A percentile compares a stretch with the other conserved stretches of the same genome.
These are phyloP conservation scores for Caenorhabditis sinica DNA, from an alignment of 2,888 invertebrate genomes.

Conservation along the genomic window DNA sequence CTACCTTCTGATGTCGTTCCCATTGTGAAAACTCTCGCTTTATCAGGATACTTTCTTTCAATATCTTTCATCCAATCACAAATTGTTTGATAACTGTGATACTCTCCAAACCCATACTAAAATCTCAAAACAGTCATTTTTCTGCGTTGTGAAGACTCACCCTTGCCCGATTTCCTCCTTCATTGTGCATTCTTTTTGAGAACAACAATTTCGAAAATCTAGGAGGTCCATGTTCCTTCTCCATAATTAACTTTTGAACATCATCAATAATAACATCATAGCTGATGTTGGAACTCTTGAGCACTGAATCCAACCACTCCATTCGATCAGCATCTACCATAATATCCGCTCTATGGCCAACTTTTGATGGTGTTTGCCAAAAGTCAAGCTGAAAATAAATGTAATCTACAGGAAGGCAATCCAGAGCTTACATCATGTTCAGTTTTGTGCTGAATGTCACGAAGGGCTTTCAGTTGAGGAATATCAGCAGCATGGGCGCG, in stretches of 20 bases:
- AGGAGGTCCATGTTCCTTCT: slow-evolving; percentile 74
- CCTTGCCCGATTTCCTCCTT: slow-evolving; percentile 71
- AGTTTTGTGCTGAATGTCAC: slow-evolving; percentile 73
- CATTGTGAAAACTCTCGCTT: slow-evolving; percentile 78
- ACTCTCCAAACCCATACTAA: slow-evolving; percentile 79
- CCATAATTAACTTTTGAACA: slow-evolving; percentile 86
- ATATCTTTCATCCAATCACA: slow-evolving; percentile 81
- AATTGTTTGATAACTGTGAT: slow-evolving; percentile 81
- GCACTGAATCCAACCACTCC: slow-evolving; percentile 86
- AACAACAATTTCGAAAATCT: slow-evolving; percentile 39
- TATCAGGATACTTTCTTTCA: slow-evolving; percentile 78
- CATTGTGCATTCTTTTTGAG: slow-evolving; percentile 71
- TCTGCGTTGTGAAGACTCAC: slow-evolving; percentile 24
- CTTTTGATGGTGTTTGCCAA: slow-evolving; percentile 82
- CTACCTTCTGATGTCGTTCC: slow-evolving; percentile 81
- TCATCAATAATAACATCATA: slow-evolving; percentile 84
- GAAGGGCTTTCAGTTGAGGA: slow-evolving; percentile 74
- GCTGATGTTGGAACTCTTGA: slow-evolving; percentile 82
- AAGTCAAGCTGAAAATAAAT: slow-evolving; percentile 80
- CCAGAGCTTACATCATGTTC: slow-evolving; percentile 63
- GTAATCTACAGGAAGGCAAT: neutral
- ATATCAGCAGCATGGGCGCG: slow-evolving; percentile 68
- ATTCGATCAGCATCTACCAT: slow-evolving; percentile 88
- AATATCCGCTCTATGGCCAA: slow-evolving; percentile 86
- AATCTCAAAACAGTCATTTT: neutral